A percentile compares a stretch with the other conserved stretches of the same genome.
phyloP scores from a whole-genome alignment of 2,888 invertebrate species.

The Nebria brevicollis region DNA sequence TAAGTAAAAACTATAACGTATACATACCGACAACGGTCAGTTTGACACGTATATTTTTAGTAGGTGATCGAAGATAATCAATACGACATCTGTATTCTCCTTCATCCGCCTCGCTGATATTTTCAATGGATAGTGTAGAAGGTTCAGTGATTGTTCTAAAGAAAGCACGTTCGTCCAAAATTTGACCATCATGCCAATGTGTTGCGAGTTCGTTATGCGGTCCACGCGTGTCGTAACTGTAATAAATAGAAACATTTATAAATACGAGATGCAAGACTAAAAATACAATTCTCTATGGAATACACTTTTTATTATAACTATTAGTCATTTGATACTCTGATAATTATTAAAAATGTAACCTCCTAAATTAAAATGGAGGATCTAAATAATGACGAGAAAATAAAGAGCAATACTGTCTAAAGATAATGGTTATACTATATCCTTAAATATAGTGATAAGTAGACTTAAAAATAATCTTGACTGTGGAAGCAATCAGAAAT shows the following conservation, averaged over 20 bases:
- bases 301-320: no score
- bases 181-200: slow-evolving; percentile 76
- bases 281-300: background rate
- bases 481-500: no score
- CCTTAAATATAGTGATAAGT: no score
- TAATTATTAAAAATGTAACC: no score
- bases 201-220: slow-evolving; percentile 68
- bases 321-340: no score
- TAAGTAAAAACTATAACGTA: background rate
- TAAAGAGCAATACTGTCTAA: no score
- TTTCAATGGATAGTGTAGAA: slow-evolving; percentile 74
- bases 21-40: slow-evolving; percentile 79
- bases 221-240: slow-evolving; percentile 77
- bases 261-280: background rate
- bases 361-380: no score
- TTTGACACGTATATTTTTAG: slow-evolving; percentile 78
- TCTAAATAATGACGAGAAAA: no score
- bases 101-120: slow-evolving; percentile 73
- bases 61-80: slow-evolving; percentile 82
- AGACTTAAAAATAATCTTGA: no score
- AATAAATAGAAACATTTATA: slow-evolving; percentile 55
- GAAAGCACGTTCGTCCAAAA: slow-evolving; percentile 73
- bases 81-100: slow-evolving; percentile 84
- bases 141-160: slow-evolving; percentile 77
- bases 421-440: no score